Base-by-base conservation (phyloP, 2,888 invertebrate species). In the Dolichomitus sp. region DNA sequence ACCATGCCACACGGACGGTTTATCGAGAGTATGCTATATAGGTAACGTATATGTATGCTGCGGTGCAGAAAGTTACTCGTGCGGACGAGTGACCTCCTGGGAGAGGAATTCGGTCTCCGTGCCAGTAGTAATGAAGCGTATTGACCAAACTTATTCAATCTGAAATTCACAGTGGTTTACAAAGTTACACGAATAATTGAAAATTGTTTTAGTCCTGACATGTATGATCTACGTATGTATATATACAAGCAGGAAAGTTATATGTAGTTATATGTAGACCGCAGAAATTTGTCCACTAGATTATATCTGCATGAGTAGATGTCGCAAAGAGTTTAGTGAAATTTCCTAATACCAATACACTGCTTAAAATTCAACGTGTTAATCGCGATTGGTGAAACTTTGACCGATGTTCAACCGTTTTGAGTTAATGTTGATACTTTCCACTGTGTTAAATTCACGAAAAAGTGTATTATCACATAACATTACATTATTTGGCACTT, bases 41-140 rank as follows among this genome's bases (percentile, higher is more conserved):
- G 6, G 42, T 42, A 70, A 37, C 40, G 52, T 70, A 57, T 57
- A 57, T 23, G 27, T 57, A 42, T 70, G 57, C 70, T 27, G 54
- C 70, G 57, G 70, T 42, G 40, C 19, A 27, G 70, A 70, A 70
- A 70, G 54, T 70, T 57, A 57, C 40, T 70, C 54, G 70, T 70
- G 54, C 70, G 70, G 54, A 70, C 70, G 70, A 45, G 54, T 42
- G 70, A 57, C 27, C 70, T 27, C 42, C 42, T 27, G 23, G 50
- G 40, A 54, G n/a, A 50, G 33, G 68, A 50, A 50, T 1, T 33
- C 33, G 33, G 37, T 17, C 19, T 33, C 17, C 14, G 50, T 12
- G 27, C 30, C 17, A 17, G 54, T 70, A 57, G 52, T 70, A 70
- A 70, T 57, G 70, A 57, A 57, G 57, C 54, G 54, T 45, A 70